These are phyloP conservation scores for Sarcophaga rosellei DNA, from an alignment of 2,888 invertebrate species.

Conservation along the genomic window DNA sequence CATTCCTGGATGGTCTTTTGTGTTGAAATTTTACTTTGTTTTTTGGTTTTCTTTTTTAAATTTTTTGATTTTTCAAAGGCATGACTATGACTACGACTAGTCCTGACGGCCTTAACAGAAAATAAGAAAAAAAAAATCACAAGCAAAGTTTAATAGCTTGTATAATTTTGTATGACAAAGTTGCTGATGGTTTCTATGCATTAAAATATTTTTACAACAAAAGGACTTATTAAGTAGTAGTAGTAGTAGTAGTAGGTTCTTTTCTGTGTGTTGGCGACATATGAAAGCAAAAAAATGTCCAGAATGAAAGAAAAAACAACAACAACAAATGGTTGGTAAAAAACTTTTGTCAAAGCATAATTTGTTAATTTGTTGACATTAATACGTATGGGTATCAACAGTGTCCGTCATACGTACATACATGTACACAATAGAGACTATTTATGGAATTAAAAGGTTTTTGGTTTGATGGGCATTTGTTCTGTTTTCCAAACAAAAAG, in stretches of 20 bases:
- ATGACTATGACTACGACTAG: slow-evolving; percentile 32
- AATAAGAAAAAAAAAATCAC: background rate
- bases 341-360: slow-evolving; percentile 66
- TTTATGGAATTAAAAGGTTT: slow-evolving; percentile 61
- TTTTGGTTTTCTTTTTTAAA: slow-evolving; percentile 33
- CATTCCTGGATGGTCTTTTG: slow-evolving; percentile 10
- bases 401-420: slow-evolving; percentile 35
- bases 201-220: slow-evolving; percentile 37
- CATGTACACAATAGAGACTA: slow-evolving; percentile 40
- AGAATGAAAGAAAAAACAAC: slow-evolving; percentile 16
- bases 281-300: background rate
- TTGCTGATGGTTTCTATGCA: slow-evolving; percentile 22
- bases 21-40: slow-evolving; percentile 31
- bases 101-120: slow-evolving; percentile 21
- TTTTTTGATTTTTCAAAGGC: slow-evolving; percentile 50
- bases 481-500: slow-evolving; percentile 14
- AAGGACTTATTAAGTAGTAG: slow-evolving; percentile 45
- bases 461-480: slow-evolving; percentile 14
- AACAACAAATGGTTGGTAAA: slow-evolving; percentile 57
- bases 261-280: too few relatives aligned
- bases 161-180: slow-evolving; percentile 57
- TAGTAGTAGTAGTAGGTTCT: background rate
- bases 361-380: slow-evolving; percentile 69
- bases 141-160: slow-evolving; percentile 60
- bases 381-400: slow-evolving; percentile 62